Conservation (phyloP, 2,888 invertebrate genomes). For the Polydrusus cervinus region DNA sequence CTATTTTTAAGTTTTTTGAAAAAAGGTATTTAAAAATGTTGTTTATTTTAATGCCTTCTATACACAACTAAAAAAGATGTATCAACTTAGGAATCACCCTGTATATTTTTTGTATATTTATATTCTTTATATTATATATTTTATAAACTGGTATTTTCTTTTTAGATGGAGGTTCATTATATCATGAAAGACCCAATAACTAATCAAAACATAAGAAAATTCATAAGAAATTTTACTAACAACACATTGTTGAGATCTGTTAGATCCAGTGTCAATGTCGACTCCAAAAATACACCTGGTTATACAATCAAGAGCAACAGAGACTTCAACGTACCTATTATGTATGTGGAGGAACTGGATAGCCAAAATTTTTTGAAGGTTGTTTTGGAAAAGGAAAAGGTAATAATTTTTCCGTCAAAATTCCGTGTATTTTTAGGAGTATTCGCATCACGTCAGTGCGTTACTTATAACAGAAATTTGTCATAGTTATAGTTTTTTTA, state of each 20-base stretch:
- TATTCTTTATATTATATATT: no score
- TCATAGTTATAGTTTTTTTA: no score
- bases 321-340: slow-evolving; percentile 56
- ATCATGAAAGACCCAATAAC: slow-evolving; percentile 75
- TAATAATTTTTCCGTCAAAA: slow-evolving; percentile 68
- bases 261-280: slow-evolving; percentile 60
- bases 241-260: slow-evolving; percentile 65
- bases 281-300: slow-evolving; percentile 62
- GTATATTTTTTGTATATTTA: no score
- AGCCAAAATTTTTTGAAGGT: slow-evolving; percentile 78
- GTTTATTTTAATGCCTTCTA: no score
- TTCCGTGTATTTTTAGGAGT: no score
- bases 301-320: slow-evolving; percentile 53
- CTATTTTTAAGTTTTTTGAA: no score
- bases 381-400: slow-evolving; percentile 77
- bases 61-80: no score
- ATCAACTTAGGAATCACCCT: no score
- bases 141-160: no score
- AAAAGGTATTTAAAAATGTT: no score
- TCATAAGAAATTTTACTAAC: slow-evolving; percentile 74
- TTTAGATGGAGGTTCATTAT: slow-evolving; percentile 82
- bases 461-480: no score
- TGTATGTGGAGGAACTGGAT: slow-evolving; percentile 79
- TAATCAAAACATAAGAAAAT: slow-evolving; percentile 73
- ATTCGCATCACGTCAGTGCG: no score